Evolutionary conservation across 2,888 invertebrate genomes (phyloP).

Genomic region (Peribatodes rhomboidaria): DNA sequence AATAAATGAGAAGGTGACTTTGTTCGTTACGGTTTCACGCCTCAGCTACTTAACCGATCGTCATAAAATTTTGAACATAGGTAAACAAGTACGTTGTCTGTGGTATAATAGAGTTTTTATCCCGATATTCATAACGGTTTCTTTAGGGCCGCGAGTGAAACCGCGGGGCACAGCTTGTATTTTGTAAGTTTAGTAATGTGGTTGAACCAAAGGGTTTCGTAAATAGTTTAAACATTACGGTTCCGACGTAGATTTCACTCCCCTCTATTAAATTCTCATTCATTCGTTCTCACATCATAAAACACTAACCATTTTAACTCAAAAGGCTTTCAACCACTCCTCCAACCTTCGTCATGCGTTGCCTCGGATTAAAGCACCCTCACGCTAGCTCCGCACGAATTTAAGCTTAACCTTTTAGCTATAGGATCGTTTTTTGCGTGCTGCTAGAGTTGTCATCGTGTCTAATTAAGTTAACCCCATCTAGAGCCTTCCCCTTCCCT

Average conservation of each 20-base stretch:
- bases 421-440: constrained; percentile 4
- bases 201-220: background rate
- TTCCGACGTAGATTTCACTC: constrained; percentile 3
- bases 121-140: too few relatives aligned
- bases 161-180: too few relatives aligned
- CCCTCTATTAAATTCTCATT: constrained; percentile 17
- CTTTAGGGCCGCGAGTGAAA: too few relatives aligned
- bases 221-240: background rate
- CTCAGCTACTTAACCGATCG: too few relatives aligned
- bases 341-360: constrained; percentile 44
- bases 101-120: too few relatives aligned
- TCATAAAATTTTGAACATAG: too few relatives aligned
- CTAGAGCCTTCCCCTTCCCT: background rate
- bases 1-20: too few relatives aligned
- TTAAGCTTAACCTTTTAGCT: background rate
- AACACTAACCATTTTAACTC: constrained; percentile 42
- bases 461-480: constrained; percentile 33
- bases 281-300: constrained; percentile 29
- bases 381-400: background rate
- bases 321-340: constrained; percentile 43
- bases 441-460: constrained; percentile 20
- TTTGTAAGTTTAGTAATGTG: background rate
- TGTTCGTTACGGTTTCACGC: too few relatives aligned
- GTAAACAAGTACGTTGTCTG: too few relatives aligned
- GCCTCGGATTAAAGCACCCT: constrained; percentile 38